A percentile compares a stretch with the other conserved stretches of the same genome.
Evolutionary conservation across 2,888 invertebrate genomes (phyloP).

Genomic region (Craniophora ligustri): DNA sequence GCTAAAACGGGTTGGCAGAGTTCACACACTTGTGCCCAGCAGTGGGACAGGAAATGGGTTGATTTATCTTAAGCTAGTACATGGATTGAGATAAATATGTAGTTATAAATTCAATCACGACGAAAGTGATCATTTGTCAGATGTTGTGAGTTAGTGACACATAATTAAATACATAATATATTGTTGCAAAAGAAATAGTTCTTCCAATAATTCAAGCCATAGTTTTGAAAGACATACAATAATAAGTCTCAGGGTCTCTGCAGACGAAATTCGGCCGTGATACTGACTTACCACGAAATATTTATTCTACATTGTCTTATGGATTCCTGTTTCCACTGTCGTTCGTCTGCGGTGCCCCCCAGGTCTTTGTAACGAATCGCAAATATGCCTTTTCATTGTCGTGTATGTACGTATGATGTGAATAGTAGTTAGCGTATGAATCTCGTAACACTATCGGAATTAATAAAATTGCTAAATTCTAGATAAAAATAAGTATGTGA

Average conservation of each 20-base stretch:
- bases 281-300: neutral
- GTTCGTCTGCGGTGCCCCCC: conserved; percentile 9
- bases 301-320: neutral
- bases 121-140: too few relatives aligned
- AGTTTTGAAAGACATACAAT: conserved; percentile 56
- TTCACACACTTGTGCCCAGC: too few relatives aligned
- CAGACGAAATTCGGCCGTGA: neutral
- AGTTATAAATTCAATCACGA: too few relatives aligned
- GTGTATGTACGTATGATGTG: conserved; percentile 67
- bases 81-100: too few relatives aligned
- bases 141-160: too few relatives aligned
- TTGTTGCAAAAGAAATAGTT: conserved; percentile 1
- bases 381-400: conserved; percentile 80
- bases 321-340: too few relatives aligned
- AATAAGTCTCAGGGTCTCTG: conserved; percentile 39
- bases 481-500: conserved; percentile 48
- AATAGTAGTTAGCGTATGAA: conserved; percentile 74
- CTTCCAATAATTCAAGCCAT: conserved; percentile 4
- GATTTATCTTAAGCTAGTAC: too few relatives aligned
- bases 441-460: conserved; percentile 62
- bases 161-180: neutral
- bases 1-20: too few relatives aligned
- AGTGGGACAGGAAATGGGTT: too few relatives aligned
- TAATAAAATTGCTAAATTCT: conserved; percentile 54
- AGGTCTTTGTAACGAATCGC: conserved; percentile 63